Evolutionary conservation across 2,888 invertebrate genomes (phyloP), one percentile per base, ranked within the genome.

Genomic region (Ctenicera cuprea): DNA sequence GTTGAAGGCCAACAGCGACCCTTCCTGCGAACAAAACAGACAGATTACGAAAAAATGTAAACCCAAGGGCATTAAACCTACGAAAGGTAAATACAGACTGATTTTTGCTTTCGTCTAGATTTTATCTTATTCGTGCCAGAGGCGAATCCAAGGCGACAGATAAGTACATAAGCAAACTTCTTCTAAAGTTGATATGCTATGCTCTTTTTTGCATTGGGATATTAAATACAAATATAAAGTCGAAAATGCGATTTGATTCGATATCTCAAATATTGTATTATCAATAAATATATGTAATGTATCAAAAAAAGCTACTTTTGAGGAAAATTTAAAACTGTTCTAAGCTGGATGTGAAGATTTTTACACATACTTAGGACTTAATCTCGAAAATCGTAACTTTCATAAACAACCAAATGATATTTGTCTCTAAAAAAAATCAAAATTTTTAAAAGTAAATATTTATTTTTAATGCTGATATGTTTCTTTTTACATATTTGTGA

Each of bases 41-140:
- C 92, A 93, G 83, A 90, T 95, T 80, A 94, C 94, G 86, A 95
- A 95, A 89, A 95, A 94, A 86, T 96, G 96, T 90, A 96, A 95
- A 89, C 92, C 92, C 86, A 91, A 90, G 89, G 89, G 88, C 86
- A 89, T 83, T 89, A 92, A 89, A 86, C 90, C 85, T 85, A 90
- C 87, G 89, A 92, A 89, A 91, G 90, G 86, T 92, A 92, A 87
- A 86, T 84, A 84, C 82, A 84, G 83, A 82, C 50, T 62, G 69
- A 52, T 62, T 69, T 69, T 69, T 69, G 41, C 69, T 64, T 70
- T 64, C 54, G 33, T 61, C 45, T 38, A 50, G 59, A 61, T 61
- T 67, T 57, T 57, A 67, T 61, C 41, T 30, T 48, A 45, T 30
- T 30, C 50, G 12, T 22, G 54, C 62, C 43, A 14, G 22, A 26